These are phyloP conservation scores for Acanthosepion esculentum DNA, from an alignment of 2,888 invertebrate genomes.

Conservation along the genomic window DNA sequence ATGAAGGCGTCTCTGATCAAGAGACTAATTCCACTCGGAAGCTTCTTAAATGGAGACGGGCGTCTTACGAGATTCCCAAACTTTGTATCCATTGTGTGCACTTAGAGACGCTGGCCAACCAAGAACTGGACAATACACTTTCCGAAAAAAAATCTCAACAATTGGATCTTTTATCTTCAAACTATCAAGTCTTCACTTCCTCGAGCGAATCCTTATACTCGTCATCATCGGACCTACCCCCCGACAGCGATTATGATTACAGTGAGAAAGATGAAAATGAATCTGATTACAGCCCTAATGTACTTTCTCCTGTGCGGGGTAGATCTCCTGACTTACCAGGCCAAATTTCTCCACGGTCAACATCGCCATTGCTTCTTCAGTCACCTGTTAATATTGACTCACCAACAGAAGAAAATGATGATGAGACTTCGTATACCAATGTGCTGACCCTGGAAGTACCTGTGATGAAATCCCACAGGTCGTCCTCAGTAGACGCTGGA, in stretches of 20 bases:
- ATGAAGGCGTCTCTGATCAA: slow-evolving; percentile 64
- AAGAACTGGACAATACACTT: slow-evolving; percentile 48
- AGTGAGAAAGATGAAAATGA: slow-evolving; percentile 25
- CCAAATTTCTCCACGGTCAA: neutral
- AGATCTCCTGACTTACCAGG: neutral
- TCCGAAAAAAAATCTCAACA: neutral
- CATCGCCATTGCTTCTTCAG: neutral
- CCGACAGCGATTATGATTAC: neutral
- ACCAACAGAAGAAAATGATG: neutral
- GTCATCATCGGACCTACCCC: neutral
- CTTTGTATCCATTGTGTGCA: slow-evolving; percentile 72
- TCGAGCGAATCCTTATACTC: slow-evolving; percentile 42
- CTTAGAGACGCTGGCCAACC: slow-evolving; percentile 64
- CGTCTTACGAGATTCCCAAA: slow-evolving; percentile 70
- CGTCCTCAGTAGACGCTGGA: slow-evolving; percentile 69
- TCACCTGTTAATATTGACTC: neutral
- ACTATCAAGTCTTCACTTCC: neutral
- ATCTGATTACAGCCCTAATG: neutral
- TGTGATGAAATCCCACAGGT: slow-evolving; percentile 65
- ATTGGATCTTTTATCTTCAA: neutral
- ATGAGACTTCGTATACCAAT: slow-evolving; percentile 57
- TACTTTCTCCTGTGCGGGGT: neutral
- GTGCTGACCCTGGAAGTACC: slow-evolving; percentile 70
- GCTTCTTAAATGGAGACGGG: slow-evolving; percentile 58
- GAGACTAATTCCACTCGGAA: slow-evolving; percentile 54